Evolutionary conservation across 2,797 vertebrate genomes (phyloP).

Genomic region (Hippocampus kuda): DNA sequence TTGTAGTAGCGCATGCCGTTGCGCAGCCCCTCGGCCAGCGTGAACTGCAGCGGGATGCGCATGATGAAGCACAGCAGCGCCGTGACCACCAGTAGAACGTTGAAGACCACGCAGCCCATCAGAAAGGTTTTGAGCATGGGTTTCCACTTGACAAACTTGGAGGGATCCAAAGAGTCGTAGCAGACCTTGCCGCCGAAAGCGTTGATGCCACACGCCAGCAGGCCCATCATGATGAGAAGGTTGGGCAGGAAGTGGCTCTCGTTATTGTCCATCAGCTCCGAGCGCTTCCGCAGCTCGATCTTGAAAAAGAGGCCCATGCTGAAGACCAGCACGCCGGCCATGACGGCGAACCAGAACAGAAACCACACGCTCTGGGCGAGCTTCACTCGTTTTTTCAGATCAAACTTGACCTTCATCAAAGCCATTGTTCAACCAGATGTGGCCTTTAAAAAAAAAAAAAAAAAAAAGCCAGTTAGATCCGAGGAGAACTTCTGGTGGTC

Average conservation of each 20-base stretch:
- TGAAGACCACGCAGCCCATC: slow-evolving; percentile 72
- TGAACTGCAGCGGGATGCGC: slow-evolving; percentile 83
- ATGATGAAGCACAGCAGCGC: slow-evolving; percentile 81
- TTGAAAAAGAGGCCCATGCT: slow-evolving; percentile 93
- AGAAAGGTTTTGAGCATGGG: slow-evolving; percentile 81
- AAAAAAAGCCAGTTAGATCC: neutral
- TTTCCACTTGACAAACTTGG: slow-evolving; percentile 86
- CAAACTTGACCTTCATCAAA: slow-evolving; percentile 87
- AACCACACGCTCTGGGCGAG: slow-evolving; percentile 94
- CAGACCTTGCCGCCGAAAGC: slow-evolving; percentile 90
- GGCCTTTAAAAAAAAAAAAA: slow-evolving; percentile 22
- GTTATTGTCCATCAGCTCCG: slow-evolving; percentile 93
- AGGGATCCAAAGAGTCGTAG: slow-evolving; percentile 89
- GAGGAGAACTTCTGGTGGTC: slow-evolving; percentile 2
- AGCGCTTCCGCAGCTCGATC: slow-evolving; percentile 90
- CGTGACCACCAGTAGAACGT: slow-evolving; percentile 69
- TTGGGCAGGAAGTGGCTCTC: slow-evolving; percentile 98
- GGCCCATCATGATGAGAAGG: slow-evolving; percentile 80
- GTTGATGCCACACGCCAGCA: slow-evolving; percentile 79
- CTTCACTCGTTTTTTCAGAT: slow-evolving; percentile 90
- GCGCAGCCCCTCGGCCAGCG: slow-evolving; percentile 81
- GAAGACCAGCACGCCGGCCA: slow-evolving; percentile 84
- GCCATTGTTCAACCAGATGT: slow-evolving; percentile 70
- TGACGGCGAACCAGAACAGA: slow-evolving; percentile 92
- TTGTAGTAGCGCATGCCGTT: slow-evolving; percentile 91